These are phyloP conservation scores for Bombyx huttoni DNA, from an alignment of 2,888 invertebrate genomes.

Conservation along the genomic window DNA sequence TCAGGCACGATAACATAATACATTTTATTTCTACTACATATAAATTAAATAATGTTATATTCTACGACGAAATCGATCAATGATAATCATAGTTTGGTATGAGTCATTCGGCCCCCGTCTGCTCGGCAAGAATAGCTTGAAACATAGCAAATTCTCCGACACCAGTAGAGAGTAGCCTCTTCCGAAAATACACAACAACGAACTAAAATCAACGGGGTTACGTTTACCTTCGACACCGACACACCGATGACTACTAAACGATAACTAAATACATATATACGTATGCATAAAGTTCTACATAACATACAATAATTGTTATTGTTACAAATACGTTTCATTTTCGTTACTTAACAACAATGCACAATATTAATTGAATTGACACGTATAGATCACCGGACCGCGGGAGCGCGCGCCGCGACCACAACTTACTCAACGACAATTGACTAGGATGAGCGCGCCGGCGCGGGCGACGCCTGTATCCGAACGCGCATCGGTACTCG, in stretches of 20 bases:
- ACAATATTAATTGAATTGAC: slow-evolving; percentile 69
- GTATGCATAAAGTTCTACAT: slow-evolving; percentile 53
- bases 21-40: slow-evolving; percentile 37
- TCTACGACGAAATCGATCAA: slow-evolving; percentile 24
- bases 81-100: not conserved
- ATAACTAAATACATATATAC: slow-evolving; percentile 34
- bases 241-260: slow-evolving; percentile 36
- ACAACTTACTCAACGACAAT: slow-evolving; percentile 62
- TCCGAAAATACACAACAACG: not conserved
- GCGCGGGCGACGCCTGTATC: slow-evolving; percentile 33
- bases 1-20: slow-evolving; percentile 47
- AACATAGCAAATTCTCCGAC: not conserved
- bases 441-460: slow-evolving; percentile 65
- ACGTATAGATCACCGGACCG: slow-evolving; percentile 44
- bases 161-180: slow-evolving; percentile 4
- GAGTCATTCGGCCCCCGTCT: not conserved
- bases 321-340: slow-evolving; percentile 50
- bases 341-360: slow-evolving; percentile 61
- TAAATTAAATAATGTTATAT: slow-evolving; percentile 39
- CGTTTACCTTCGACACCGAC: slow-evolving; percentile 18
- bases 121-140: slow-evolving; percentile 4
- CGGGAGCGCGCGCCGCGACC: slow-evolving; percentile 15
- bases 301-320: slow-evolving; percentile 54
- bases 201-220: slow-evolving; percentile 13
- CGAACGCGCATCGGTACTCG: slow-evolving; percentile 40